Percentiles rank a stretch among this genome's conserved stretches.
Evolutionary conservation across 2,888 invertebrate species (phyloP).

Genomic region (Mactromeris polynyma): DNA sequence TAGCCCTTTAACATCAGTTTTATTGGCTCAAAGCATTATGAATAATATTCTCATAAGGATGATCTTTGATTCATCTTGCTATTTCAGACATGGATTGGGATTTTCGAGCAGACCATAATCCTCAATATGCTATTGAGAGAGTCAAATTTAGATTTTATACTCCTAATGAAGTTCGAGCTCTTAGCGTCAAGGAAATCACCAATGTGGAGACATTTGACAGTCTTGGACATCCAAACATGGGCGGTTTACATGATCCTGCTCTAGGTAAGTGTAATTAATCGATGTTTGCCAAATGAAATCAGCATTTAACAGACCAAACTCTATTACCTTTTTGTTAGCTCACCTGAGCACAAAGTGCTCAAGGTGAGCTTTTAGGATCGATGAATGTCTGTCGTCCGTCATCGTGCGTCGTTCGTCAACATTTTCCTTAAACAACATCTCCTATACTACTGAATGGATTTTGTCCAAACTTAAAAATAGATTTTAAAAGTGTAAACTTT

Average conservation of each 20-base stretch:
- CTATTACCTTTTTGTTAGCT: no score
- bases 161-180: conserved; percentile 92
- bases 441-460: no score
- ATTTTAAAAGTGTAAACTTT: no score
- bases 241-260: conserved; percentile 96
- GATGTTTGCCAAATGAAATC: no score
- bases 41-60: neutral
- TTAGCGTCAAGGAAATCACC: conserved; percentile 93
- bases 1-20: no score
- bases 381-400: no score
- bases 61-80: neutral
- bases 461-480: no score
- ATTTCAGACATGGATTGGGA: conserved; percentile 30
- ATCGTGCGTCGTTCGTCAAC: no score
- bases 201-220: conserved; percentile 93
- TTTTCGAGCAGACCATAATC: conserved; percentile 47
- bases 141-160: conserved; percentile 92
- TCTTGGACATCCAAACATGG: conserved; percentile 93
- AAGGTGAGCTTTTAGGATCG: no score
- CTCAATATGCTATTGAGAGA: conserved; percentile 67
- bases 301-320: no score
- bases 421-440: no score
- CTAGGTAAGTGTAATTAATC: conserved; percentile 91
- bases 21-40: neutral
- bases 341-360: no score